A percentile compares a stretch with the other conserved stretches of the same genome.
Conservation (phyloP, 2,797 vertebrate genomes). For the Gymnocypris eckloni region DNA sequence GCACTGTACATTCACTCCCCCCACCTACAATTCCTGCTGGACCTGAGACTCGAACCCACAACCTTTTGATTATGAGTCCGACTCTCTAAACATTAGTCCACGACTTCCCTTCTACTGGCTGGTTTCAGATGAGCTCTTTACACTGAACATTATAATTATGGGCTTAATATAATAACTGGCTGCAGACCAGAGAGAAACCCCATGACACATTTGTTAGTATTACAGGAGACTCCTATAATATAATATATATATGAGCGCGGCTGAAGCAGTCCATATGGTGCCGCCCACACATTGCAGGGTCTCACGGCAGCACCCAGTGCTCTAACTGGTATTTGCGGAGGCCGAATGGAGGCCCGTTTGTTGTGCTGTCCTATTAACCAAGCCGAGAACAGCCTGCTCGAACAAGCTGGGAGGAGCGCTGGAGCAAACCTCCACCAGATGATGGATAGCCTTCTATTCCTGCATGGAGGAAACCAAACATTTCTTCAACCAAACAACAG, state of each 20-base stretch:
- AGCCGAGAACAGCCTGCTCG: conserved; percentile 20
- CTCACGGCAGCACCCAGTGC: conserved; percentile 22
- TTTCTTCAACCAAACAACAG: conserved; percentile 35
- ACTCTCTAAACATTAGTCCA: too few relatives aligned
- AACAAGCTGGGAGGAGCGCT: neutral
- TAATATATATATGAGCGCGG: conserved; percentile 26
- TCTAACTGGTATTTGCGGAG: conserved; percentile 43
- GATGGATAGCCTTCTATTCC: conserved; percentile 54
- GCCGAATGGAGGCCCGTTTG: conserved; percentile 34
- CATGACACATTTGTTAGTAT: conserved; percentile 25
- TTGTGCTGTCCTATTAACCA: conserved; percentile 30
- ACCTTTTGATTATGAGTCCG: too few relatives aligned
- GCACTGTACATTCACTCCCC: too few relatives aligned
- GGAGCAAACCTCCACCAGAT: conserved; percentile 18
- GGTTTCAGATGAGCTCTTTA: conserved; percentile 24
- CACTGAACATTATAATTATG: conserved; percentile 31
- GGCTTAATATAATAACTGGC: conserved; percentile 31
- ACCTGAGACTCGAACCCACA: too few relatives aligned
- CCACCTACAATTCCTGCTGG: too few relatives aligned
- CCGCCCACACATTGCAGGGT: conserved; percentile 35
- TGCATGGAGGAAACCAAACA: conserved; percentile 6
- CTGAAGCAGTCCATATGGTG: conserved; percentile 51
- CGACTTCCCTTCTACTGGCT: neutral
- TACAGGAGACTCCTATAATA: conserved; percentile 29
- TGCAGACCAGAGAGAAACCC: conserved; percentile 14